Evolutionary conservation across 2,888 invertebrate species (phyloP).

Genomic region (Hermodice carunculata): DNA sequence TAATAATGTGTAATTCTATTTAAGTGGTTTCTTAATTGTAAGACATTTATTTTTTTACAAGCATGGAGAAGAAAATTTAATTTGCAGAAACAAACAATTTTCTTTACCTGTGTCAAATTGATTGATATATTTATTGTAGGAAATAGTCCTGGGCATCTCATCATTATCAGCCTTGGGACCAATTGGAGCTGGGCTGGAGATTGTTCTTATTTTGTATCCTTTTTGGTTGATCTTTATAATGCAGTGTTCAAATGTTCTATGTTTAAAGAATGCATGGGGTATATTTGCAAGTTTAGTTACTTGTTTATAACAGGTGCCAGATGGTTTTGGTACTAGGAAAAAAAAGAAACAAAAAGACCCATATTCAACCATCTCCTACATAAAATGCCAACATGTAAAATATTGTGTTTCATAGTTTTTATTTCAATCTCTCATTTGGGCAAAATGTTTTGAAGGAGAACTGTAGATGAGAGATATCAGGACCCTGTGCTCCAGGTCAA

Average conservation of each 20-base stretch:
- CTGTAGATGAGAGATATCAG: too few species aligned
- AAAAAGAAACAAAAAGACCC: background rate
- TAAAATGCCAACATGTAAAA: background rate
- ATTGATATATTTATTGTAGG: slow-evolving; percentile 53
- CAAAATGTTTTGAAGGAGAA: too few species aligned
- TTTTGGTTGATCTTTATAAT: too few species aligned
- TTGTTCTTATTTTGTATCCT: slow-evolving; percentile 88
- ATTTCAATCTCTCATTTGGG: too few species aligned
- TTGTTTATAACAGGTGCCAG: background rate
- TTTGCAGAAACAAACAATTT: too few species aligned
- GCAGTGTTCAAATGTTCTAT: background rate
- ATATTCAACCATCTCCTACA: background rate
- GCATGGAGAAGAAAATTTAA: too few species aligned
- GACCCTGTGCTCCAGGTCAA: too few species aligned
- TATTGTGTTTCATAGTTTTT: background rate
- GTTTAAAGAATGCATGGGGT: background rate
- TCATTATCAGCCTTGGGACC: slow-evolving; percentile 94
- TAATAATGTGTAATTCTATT: too few species aligned
- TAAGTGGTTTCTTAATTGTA: too few species aligned
- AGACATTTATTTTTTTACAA: too few species aligned
- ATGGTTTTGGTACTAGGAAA: background rate
- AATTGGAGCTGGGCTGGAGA: slow-evolving; percentile 91
- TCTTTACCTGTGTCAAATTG: too few species aligned
- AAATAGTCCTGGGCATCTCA: slow-evolving; percentile 81
- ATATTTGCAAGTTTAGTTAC: background rate